phyloP scores from a whole-genome alignment of 2,113 vertebrate genomes.

The Heliornis fulica region DNA sequence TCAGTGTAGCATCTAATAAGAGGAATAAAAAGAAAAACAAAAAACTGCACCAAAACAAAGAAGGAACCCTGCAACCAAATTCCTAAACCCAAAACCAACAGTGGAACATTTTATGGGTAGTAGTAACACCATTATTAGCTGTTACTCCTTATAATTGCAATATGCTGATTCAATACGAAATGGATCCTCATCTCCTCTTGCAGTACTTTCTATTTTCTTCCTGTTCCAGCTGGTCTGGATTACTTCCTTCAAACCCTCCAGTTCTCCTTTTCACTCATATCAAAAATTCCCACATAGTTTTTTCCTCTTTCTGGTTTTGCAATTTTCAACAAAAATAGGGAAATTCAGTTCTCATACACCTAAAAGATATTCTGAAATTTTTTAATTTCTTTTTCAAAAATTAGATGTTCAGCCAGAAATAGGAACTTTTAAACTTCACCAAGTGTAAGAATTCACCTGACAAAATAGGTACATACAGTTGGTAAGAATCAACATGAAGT shows the following conservation, averaged over 20 bases:
- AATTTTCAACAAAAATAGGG: neutral
- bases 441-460: neutral
- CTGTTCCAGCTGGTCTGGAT: neutral
- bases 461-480: neutral
- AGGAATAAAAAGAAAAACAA: neutral
- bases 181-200: neutral
- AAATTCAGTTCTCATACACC: neutral
- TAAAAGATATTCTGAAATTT: constrained; percentile 26
- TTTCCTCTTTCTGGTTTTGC: neutral
- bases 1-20: neutral
- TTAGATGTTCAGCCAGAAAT: neutral
- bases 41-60: too few species aligned
- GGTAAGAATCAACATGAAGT: neutral
- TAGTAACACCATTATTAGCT: neutral
- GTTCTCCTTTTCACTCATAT: neutral
- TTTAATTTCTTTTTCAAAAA: neutral
- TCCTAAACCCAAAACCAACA: neutral
- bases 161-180: neutral
- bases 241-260: neutral
- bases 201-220: neutral
- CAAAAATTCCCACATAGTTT: neutral
- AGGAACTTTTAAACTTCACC: neutral
- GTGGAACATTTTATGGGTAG: neutral
- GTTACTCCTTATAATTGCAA: neutral
- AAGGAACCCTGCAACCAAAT: neutral